These are phyloP conservation scores for Desoria tigrina DNA, from an alignment of 2,888 invertebrate species.

Conservation along the genomic window DNA sequence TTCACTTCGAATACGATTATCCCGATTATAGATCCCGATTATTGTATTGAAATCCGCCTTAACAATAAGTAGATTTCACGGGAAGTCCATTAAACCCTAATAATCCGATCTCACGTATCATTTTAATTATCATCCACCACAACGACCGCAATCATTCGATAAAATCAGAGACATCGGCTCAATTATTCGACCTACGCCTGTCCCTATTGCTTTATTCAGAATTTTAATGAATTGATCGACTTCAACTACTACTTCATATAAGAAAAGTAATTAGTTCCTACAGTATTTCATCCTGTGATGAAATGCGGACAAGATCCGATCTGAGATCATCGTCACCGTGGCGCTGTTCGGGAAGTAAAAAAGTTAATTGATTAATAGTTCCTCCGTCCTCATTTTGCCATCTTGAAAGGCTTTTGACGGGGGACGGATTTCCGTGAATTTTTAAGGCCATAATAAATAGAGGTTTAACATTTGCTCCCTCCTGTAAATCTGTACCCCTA, in stretches of 20 bases:
- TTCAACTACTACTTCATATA: neutral
- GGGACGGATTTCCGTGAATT: neutral
- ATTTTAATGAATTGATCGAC: neutral
- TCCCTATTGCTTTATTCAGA: neutral
- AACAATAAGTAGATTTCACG: constrained; percentile 12
- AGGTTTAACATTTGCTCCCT: no score
- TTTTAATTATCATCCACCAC: neutral
- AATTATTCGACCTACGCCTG: neutral
- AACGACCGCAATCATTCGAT: neutral
- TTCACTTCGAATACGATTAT: neutral
- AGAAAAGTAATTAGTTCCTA: neutral
- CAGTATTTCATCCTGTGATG: neutral
- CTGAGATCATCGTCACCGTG: no score
- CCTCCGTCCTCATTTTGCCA: neutral
- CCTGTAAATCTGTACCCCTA: no score
- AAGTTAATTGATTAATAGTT: constrained; percentile 22
- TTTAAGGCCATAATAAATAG: no score
- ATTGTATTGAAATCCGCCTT: neutral
- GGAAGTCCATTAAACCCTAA: constrained; percentile 16
- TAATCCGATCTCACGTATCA: constrained; percentile 8
- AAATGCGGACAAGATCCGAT: neutral
- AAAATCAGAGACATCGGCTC: no score
- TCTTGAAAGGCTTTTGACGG: constrained; percentile 8
- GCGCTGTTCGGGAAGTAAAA: no score
- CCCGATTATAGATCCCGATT: neutral